Base-by-base conservation (phyloP, 1,140 invertebrate species). In the Zaprionus inermis region DNA sequence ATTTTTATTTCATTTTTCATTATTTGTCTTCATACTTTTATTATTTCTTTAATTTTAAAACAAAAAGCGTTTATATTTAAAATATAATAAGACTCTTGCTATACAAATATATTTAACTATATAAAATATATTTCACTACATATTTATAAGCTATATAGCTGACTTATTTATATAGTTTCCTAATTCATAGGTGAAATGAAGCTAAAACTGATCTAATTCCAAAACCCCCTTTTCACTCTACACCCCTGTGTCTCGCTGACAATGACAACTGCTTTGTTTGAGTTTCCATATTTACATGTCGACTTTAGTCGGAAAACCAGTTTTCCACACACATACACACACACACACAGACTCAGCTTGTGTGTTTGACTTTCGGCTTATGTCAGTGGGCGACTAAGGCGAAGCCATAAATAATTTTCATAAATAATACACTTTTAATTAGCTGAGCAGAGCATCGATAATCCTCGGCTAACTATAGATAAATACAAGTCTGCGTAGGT, bases 361-460 rank as follows among this genome's bases (percentile, higher is more conserved):
- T 78, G 38, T 89, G 55, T 89, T 89, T 89, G 64, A 81, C 71
- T 89, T 89, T 81, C 54, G 72, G 80, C 82, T 81, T 89, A 77
- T 38, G 58, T 55, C 65, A 71, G 64, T 76, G 63, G 54, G 64
- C 57, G 46, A 67, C 81, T 72, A 70, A 71, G 41, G 44, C 51
- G 58, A 59, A 38, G 32, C 73, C 84, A 75, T 89, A 89, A 89
- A 89, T 89, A 76, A 76, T 84, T 84, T 70, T 52, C 54, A 76
- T 84, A 89, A 89, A 81, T 89, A 89, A 89, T 89, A 79, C 68
- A 78, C 80, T 89, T 89, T 89, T 89, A 89, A 89, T 89, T 89
- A 89, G 85, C 84, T 89, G 61, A 41, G 20, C 10, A 46, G 22
- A 61, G 36, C 52, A 59, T 66, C 80, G 57, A 67, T 69, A 67